Evolutionary conservation across 2,888 invertebrate species (phyloP).

Genomic region (Scaptodrosophila latifasciaeformis): DNA sequence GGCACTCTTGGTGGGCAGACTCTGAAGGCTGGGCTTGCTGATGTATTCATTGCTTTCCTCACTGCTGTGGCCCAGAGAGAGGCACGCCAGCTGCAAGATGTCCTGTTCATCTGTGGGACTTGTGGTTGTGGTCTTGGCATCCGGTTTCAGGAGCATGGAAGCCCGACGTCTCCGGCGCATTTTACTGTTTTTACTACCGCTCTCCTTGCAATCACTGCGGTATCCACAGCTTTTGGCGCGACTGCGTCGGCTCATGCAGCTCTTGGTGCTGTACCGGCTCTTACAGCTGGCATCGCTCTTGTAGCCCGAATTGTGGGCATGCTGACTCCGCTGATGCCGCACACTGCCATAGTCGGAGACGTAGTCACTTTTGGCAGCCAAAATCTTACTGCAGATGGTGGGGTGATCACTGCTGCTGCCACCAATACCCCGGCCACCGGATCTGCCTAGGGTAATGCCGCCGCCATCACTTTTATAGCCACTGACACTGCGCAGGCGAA

Average conservation of each 20-base stretch:
- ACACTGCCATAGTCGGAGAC: conserved; percentile 78
- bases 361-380: conserved; percentile 76
- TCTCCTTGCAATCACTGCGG: conserved; percentile 69
- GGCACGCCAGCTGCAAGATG: conserved; percentile 78
- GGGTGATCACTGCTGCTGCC: conserved; percentile 36
- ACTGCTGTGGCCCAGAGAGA: conserved; percentile 78
- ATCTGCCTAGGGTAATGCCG: background rate
- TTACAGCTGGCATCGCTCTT: conserved; percentile 80
- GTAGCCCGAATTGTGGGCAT: conserved; percentile 76
- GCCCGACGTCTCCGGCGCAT: conserved; percentile 68
- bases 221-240: conserved; percentile 74
- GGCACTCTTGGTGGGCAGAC: conserved; percentile 68
- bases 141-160: conserved; percentile 48
- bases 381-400: conserved; percentile 75
- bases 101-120: conserved; percentile 76
- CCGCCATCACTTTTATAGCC: conserved; percentile 79
- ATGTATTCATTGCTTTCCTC: conserved; percentile 74
- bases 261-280: conserved; percentile 78
- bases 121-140: conserved; percentile 75
- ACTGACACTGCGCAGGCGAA: conserved; percentile 77
- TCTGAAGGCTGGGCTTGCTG: conserved; percentile 71
- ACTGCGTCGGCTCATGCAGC: conserved; percentile 78
- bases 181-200: conserved; percentile 69
- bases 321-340: conserved; percentile 55
- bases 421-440: conserved; percentile 72